Base-by-base conservation (phyloP, 2,113 vertebrate species). In the Uropsilus gracilis region DNA sequence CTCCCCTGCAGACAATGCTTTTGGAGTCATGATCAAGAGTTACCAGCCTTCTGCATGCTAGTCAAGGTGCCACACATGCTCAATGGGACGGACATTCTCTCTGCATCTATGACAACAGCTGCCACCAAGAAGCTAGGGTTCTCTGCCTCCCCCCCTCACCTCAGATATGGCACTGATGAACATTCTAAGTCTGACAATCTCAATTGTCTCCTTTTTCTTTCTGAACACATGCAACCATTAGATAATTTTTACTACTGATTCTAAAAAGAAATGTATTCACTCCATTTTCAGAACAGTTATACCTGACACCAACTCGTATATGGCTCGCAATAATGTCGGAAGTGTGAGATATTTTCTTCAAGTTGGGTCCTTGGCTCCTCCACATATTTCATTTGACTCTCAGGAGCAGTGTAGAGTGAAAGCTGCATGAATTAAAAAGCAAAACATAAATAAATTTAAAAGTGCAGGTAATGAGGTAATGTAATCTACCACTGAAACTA, bases 221-320 rank as follows among this genome's bases (percentile, higher is more conserved):
- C 94, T 37, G 68, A 88, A 95, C 90, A 71, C 57, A 86, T 22
- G 22, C 39, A 86, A 44, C 69, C 64, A 90, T 82, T 22, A 77
- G 1, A 80, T 34, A 94, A 61, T 90, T 92, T 68, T 44, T 32
- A 66, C 20, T 86, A 73, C 2, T 34, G 76, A 72, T 44, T 92
- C 76, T 59, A 68, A 66, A 86, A 32, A 84, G 42, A 86, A 96
- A 92, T 10, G 34, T 1, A 8, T 75, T 66, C 28, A 87, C 14
- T 88, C 66, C 28, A 69, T 83, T 93, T 63, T 86, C 12, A 95
- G 97, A 97, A 81, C 4, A 91, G 76, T n/a, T 50, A 2, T 98
- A 99, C 99, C 99, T 99, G 99, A 97, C 98, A 99, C 98, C 98
- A 98, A 95, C 75, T 91, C 8, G 98, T 98, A 68, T 99, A 99